These are phyloP conservation scores for Paramormyrops kingsleyae DNA, from an alignment of 2,113 vertebrate species.

Conservation along the genomic window DNA sequence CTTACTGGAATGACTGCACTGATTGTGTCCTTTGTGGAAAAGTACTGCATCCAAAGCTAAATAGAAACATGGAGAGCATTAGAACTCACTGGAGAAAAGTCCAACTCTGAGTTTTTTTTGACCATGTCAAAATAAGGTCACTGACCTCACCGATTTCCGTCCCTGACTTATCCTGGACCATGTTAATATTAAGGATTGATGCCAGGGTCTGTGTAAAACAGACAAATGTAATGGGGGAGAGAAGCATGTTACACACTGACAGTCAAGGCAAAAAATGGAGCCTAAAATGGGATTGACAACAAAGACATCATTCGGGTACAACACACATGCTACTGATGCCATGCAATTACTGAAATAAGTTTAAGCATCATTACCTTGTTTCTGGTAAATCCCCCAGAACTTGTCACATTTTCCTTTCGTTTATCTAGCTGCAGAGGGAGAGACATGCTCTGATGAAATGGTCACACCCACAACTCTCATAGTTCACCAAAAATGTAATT, in stretches of 20 bases:
- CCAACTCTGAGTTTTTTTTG: too few relatives aligned
- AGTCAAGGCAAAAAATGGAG: background rate
- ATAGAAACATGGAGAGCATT: slow-evolving; percentile 10
- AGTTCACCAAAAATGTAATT: background rate
- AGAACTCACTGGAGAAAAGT: background rate
- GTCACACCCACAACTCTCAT: background rate
- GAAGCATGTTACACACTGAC: background rate
- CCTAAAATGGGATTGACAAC: background rate
- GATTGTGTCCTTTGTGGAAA: slow-evolving; percentile 78
- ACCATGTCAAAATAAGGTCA: background rate
- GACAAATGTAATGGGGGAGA: background rate
- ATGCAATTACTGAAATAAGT: background rate
- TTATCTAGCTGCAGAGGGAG: slow-evolving; percentile 59
- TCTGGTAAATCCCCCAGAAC: slow-evolving; percentile 70
- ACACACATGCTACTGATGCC: background rate
- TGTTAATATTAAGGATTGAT: slow-evolving; percentile 82
- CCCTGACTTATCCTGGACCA: slow-evolving; percentile 76
- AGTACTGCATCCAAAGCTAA: slow-evolving; percentile 92
- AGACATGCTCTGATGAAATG: background rate
- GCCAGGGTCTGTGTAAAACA: slow-evolving; percentile 67
- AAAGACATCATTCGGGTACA: background rate
- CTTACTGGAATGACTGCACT: slow-evolving; percentile 93
- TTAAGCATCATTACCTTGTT: slow-evolving; percentile 65
- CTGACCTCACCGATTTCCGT: slow-evolving; percentile 83
- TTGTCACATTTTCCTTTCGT: slow-evolving; percentile 44